Conservation (phyloP, 2,888 invertebrate genomes). For the Nymphalis urticae region DNA sequence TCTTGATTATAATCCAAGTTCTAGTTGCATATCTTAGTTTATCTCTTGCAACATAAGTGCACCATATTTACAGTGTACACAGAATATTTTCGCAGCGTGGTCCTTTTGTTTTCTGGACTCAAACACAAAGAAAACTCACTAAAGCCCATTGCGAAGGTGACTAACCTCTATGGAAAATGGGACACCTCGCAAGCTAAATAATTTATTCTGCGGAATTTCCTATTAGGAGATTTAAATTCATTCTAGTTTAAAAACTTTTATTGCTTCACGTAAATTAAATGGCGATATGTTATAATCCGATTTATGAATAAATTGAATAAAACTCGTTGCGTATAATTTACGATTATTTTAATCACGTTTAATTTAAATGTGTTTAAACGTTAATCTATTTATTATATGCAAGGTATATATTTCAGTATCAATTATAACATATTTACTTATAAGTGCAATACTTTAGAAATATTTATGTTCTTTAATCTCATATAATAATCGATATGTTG, state of each 20-base stretch:
- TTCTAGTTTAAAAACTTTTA: constrained; percentile 14
- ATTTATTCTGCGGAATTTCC: constrained; percentile 25
- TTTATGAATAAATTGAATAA: neutral
- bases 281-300: neutral
- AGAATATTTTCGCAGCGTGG: constrained; percentile 21
- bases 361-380: neutral
- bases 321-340: neutral
- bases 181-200: constrained; percentile 18
- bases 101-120: constrained; percentile 17
- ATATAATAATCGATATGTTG: too few species aligned
- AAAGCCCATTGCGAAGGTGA: constrained; percentile 25
- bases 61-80: constrained; percentile 21
- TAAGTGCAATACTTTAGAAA: too few species aligned
- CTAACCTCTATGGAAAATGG: constrained; percentile 33
- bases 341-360: neutral
- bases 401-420: too few species aligned
- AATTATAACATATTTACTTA: too few species aligned
- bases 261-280: constrained; percentile 10
- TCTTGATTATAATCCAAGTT: neutral
- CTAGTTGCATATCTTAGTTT: constrained; percentile 7
- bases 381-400: too few species aligned
- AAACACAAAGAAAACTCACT: constrained; percentile 32
- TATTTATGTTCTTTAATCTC: too few species aligned
- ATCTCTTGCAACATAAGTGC: constrained; percentile 7
- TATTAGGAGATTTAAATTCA: constrained; percentile 6